Evolutionary conservation across 2,113 vertebrate species (phyloP), one percentile per base, ranked within the genome.

Genomic region (Malurus alboscapulatus): DNA sequence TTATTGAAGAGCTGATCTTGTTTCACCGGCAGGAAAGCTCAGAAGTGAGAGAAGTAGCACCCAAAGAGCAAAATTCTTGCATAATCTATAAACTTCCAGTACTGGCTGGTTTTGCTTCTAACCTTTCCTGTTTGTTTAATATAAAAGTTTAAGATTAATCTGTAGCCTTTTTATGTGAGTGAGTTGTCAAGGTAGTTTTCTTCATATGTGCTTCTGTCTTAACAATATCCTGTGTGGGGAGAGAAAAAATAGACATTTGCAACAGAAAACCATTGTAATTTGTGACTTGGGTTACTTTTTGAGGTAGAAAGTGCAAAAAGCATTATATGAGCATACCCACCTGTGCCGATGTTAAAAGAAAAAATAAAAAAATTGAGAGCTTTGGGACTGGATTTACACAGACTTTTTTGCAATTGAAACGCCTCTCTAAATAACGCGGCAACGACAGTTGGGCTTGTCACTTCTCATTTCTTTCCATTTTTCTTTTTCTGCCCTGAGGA

Each of bases 11-110:
- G 7, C 81, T 82, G 89, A 82, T 96, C 84, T 58, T 68, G 30
- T 96, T 94, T 95, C 91, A 79, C 48, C 38, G 24, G 44, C 81
- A 65, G 61, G 69, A 85, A 74, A 83, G 69, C 81, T 89, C 50
- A 73, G 69, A 92, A 96, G 87, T 73, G 92, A 76, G 32, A 84
- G 78, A 92, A 93, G 66, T 92, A 92, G 92, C 84, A 85, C 87
- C 81, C 17, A 19, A 91, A 93, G 87, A 85, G 62, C 55, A 84
- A 78, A 93, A 87, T 62, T n/a, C 59, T 44, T 36, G 65, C 50
- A 18, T 93, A 40, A 81, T 85, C 90, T 67, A 25, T 80, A 71
- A 91, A 40, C 59, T 74, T 62, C 55, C 48, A 91, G 40, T 40
- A 24, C n/a, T 67, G 63, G 27, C 24, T 58, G 13, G 4, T 82